Base-by-base conservation (phyloP, 2,113 vertebrate genomes). In the Salvelinus namaycush region DNA sequence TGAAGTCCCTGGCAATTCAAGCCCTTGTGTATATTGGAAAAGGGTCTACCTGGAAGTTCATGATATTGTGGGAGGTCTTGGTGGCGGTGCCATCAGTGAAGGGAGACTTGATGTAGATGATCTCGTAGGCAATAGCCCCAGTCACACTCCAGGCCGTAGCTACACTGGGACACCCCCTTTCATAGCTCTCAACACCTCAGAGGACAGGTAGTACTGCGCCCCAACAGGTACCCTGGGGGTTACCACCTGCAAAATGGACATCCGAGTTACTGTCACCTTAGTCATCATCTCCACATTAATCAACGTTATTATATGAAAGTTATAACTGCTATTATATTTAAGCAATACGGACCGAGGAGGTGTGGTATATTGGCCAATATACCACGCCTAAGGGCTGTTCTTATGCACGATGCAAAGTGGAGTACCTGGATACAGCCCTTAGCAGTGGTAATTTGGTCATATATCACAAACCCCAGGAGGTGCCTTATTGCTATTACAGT, bases 91-190 rank as follows among this genome's bases (percentile, higher is more conserved):
- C 95, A 18, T 96, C 97, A 13, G 95, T 80, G 80, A 99, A 99
- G 0, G 97, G 98, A 3, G 93, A 92, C 82, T 83, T 96, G 78
- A 91, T 93, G 75, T 97, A 99, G 81, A 96, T 93, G 96, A 99
- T 98, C 83, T 99, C 96, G 78, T 97, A 99, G 0, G 97, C 96
- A 1, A 97, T 94, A 65, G 98, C 91, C 2, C 97, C 98, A 99
- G 88, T 99, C 97, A 67, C 97, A 98, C 51, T 97, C 95, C 0
- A 89, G 82, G 22, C 97, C 94, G 0, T 95, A 96, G 57, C 87
- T 81, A 70, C 83, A 87, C 70, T 34, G 34, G 34, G 34, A 34
- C 34, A 34, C 6, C 34, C 34, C 34, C 34, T 34, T 34, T 34
- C 34, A 34, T 34, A 34, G 93, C 90, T 0, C 85, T 89, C 68